phyloP scores from a whole-genome alignment of 1,140 invertebrate genomes.

The Forficula auricularia region DNA sequence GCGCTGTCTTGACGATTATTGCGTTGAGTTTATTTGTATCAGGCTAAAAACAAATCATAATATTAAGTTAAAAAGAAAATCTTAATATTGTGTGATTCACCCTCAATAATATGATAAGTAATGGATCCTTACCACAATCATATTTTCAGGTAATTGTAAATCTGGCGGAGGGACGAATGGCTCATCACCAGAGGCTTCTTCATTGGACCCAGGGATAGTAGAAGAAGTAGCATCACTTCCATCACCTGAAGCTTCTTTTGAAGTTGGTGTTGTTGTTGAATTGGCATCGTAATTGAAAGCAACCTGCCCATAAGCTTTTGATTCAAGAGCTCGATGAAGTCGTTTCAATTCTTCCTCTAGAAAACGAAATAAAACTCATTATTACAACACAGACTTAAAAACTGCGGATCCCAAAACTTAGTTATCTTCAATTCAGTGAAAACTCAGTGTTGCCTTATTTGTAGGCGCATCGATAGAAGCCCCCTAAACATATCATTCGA shows the following conservation, averaged over 20 bases:
- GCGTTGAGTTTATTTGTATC: conserved; percentile 76
- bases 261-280: conserved; percentile 19
- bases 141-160: conserved; percentile 51
- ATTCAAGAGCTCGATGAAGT: conserved; percentile 51
- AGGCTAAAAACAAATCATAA: conserved; percentile 46
- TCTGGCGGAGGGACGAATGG: conserved; percentile 48
- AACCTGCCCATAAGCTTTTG: conserved; percentile 59
- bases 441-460: no score
- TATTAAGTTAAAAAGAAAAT: no score
- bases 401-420: no score
- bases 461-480: no score
- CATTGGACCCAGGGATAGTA: conserved; percentile 18
- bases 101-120: no score
- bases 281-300: conserved; percentile 60
- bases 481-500: no score
- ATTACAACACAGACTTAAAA: no score
- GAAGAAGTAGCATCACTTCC: conserved; percentile 7
- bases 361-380: conserved; percentile 17
- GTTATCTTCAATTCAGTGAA: no score
- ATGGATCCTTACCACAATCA: conserved; percentile 45
- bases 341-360: conserved; percentile 82
- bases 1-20: conserved; percentile 91
- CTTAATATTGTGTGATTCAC: no score
- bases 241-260: conserved; percentile 15
- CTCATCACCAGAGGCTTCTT: conserved; percentile 43